Percentiles rank a stretch among this genome's conserved stretches.
These are phyloP conservation scores for Apis dorsata DNA, from an alignment of 1,140 invertebrate genomes.

Conservation along the genomic window DNA sequence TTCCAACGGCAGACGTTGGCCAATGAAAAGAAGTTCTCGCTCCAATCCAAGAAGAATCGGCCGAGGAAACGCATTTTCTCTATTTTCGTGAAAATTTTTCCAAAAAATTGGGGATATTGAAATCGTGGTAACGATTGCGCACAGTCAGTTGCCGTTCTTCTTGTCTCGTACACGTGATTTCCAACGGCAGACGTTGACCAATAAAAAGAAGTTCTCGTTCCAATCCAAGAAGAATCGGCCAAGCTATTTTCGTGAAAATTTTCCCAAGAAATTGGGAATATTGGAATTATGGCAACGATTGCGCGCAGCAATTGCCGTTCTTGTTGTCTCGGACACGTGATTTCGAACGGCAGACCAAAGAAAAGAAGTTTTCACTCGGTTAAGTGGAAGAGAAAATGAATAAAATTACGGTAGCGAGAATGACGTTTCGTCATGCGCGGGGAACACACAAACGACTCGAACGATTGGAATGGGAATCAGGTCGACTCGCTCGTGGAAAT, in stretches of 20 bases:
- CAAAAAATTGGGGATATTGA: background rate
- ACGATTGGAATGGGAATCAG: constrained; percentile 14
- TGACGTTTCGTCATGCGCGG: constrained; percentile 4
- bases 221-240: background rate
- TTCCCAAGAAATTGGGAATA: background rate
- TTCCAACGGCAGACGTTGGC: too few relatives aligned
- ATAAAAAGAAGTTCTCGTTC: too few relatives aligned
- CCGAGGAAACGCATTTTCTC: too few relatives aligned
- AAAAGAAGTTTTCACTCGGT: background rate
- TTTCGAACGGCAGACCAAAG: too few relatives aligned
- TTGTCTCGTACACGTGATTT: too few relatives aligned
- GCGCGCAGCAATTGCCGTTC: background rate
- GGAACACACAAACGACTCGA: too few relatives aligned
- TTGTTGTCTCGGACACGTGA: background rate
- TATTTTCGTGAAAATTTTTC: background rate
- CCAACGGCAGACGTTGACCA: too few relatives aligned
- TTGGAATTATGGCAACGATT: background rate
- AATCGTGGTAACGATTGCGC: background rate
- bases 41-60: too few relatives aligned
- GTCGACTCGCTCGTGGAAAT: background rate
- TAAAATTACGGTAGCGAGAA: background rate
- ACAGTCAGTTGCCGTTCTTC: too few relatives aligned
- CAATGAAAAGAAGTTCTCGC: too few relatives aligned
- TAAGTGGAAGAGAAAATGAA: background rate
- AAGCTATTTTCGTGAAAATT: too few relatives aligned